phyloP scores from a whole-genome alignment of 2,797 vertebrate species.

The Lophotriccus pileatus region DNA sequence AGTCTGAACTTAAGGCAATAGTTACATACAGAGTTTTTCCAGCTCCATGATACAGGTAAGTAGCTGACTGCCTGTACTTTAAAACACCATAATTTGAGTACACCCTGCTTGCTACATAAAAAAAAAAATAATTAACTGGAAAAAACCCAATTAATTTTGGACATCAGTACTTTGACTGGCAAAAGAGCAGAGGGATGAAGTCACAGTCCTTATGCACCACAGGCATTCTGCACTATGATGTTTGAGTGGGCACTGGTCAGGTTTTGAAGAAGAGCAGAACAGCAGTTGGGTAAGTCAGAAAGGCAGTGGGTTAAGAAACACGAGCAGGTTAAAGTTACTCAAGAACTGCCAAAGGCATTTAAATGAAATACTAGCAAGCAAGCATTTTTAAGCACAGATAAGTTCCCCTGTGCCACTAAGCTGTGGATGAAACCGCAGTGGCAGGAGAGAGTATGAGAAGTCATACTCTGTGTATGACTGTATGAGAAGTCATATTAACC shows the following conservation, averaged over 20 bases:
- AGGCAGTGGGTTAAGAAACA: not conserved
- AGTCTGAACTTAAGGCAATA: not conserved
- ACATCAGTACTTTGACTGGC: not conserved
- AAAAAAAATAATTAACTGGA: accelerated
- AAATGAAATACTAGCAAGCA: not conserved
- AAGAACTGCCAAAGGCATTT: not conserved
- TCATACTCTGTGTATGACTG: no score
- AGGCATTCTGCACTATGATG: not conserved
- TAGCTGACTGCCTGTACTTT: not conserved
- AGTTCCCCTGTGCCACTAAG: not conserved
- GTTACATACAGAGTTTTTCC: not conserved
- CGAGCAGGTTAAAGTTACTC: not conserved
- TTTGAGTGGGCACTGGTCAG: not conserved
- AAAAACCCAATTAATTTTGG: not conserved
- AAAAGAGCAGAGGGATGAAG: not conserved
- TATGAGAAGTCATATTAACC: accelerated
- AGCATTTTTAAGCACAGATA: not conserved
- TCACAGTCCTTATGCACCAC: not conserved
- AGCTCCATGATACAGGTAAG: not conserved
- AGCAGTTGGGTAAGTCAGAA: not conserved
- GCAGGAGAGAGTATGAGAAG: not conserved
- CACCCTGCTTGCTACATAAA: not conserved
- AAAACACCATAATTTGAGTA: not conserved
- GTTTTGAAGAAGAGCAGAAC: not conserved
- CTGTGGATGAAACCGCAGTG: not conserved